Base-by-base conservation (phyloP, 2,888 invertebrate genomes). In the Pristionchus fissidentatus region DNA sequence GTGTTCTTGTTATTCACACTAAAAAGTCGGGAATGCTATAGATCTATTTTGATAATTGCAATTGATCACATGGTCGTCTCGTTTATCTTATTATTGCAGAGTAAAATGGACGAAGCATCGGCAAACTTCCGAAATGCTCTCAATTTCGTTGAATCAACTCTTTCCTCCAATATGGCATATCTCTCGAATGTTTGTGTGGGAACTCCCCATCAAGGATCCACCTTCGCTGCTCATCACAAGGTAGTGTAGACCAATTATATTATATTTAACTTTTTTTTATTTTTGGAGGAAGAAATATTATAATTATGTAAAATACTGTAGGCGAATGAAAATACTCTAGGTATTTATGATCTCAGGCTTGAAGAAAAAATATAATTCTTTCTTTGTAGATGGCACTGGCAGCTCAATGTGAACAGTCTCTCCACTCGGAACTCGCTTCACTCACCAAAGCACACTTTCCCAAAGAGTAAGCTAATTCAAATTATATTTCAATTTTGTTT, bases 101-200 rank as follows among this genome's bases (percentile, higher is more conserved):
- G 75, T 26, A 89, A 89, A 83, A 87, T 87, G 87, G 89, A 89
- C 29, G 89, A 89, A 29, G 82, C 85, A 2, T 86, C 87, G 8
- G 60, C 79, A 19, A 77, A 80, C 13, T 87, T 89, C 83, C 85
- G 86, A 49, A 81, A 70, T 57, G 49, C 84, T 22, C 85, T 88
- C 43, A 86, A 84, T 43, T 85, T 84, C 49, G 85, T 87, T 19
- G 88, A 88, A 80, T 79, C 62, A 13, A 85, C 86, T 13, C 83
- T 89, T 41, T 84, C 80, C 60, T 60, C 80, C 1, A 87, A 89
- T 78, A 86, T 89, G 87, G 85, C 86, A 8, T 89, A 89, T 77
- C 83, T 89, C 32, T 84, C 86, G 49, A 87, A 89, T 82, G 89
- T 89, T 8, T 89, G 88, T 84, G 88, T 89, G 79, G 89, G 81